These are phyloP conservation scores for Micrasema minimum DNA, from an alignment of 1,140 invertebrate species.

Conservation along the genomic window DNA sequence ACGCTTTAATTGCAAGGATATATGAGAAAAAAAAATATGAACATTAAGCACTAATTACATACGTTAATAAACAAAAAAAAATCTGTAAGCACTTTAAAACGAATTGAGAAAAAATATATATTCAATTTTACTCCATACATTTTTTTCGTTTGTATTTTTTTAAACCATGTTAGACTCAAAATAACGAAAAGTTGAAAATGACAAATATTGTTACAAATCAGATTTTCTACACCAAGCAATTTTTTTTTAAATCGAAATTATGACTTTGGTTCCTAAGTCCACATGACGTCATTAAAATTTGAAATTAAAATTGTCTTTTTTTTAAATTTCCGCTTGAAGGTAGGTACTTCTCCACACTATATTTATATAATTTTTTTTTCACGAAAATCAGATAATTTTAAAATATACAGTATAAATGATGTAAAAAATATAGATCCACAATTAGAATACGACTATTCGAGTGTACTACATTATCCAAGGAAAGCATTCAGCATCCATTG, in stretches of 20 bases:
- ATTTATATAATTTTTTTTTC: too few relatives aligned
- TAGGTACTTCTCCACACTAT: too few relatives aligned
- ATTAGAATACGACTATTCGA: too few relatives aligned
- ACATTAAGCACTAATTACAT: constrained; percentile 3
- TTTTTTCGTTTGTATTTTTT: constrained; percentile 1
- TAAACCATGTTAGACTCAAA: constrained; percentile 2
- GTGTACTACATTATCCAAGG: too few relatives aligned
- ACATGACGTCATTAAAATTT: too few relatives aligned
- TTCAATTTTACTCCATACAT: neutral
- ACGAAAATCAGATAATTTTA: too few relatives aligned
- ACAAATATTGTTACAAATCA: constrained; percentile 10
- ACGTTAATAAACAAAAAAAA: neutral
- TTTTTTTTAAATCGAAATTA: neutral
- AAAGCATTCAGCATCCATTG: too few relatives aligned
- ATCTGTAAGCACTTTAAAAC: neutral
- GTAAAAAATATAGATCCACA: too few relatives aligned
- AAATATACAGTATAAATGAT: too few relatives aligned
- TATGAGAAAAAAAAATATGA: constrained; percentile 3
- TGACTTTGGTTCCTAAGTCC: constrained; percentile 12
- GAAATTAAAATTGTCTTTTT: too few relatives aligned
- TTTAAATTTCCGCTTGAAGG: too few relatives aligned
- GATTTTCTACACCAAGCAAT: constrained; percentile 3
- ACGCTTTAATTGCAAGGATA: neutral
- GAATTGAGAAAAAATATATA: constrained; percentile 1
- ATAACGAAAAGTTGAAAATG: constrained; percentile 1